A percentile compares a stretch with the other conserved stretches of the same genome.
phyloP scores from a whole-genome alignment of 1,140 invertebrate species.

The Drosophila sp. region DNA sequence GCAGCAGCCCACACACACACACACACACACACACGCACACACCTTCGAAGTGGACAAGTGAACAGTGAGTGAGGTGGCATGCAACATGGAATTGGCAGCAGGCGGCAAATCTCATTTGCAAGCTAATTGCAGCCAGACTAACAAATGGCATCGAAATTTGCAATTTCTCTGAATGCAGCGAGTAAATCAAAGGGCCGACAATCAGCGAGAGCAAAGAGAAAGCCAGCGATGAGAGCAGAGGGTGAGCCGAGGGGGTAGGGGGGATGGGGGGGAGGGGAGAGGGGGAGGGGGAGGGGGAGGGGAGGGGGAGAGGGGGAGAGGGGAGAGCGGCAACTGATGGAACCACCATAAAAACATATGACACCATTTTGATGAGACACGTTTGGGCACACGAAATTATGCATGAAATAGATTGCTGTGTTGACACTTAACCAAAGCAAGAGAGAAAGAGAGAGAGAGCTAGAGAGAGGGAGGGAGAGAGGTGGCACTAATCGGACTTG shows the following conservation, averaged over 20 bases:
- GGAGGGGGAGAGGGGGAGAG: background rate
- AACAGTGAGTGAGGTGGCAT: slow-evolving; percentile 19
- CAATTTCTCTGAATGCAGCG: slow-evolving; percentile 25
- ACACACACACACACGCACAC: background rate
- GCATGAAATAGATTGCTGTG: slow-evolving; percentile 71
- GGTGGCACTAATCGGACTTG: slow-evolving; percentile 68
- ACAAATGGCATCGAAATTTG: slow-evolving; percentile 46
- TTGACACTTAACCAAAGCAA: slow-evolving; percentile 54
- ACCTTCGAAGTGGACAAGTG: slow-evolving; percentile 43
- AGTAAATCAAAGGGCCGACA: slow-evolving; percentile 24
- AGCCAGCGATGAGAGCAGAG: background rate
- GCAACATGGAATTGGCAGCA: slow-evolving; percentile 8
- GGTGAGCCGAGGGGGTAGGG: background rate
- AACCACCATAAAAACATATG: slow-evolving; percentile 73
- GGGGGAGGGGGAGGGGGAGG: too few species aligned
- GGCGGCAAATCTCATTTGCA: slow-evolving; percentile 62
- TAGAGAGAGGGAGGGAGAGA: background rate
- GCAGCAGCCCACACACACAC: slow-evolving; percentile 1
- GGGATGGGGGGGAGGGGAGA: too few species aligned
- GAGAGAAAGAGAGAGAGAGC: background rate
- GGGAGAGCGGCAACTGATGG: background rate
- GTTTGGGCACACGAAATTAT: slow-evolving; percentile 65
- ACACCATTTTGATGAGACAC: slow-evolving; percentile 69
- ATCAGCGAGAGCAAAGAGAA: background rate
- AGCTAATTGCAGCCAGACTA: slow-evolving; percentile 67